phyloP scores from a whole-genome alignment of 2,113 vertebrate genomes.

The Corythoichthys intestinalis region DNA sequence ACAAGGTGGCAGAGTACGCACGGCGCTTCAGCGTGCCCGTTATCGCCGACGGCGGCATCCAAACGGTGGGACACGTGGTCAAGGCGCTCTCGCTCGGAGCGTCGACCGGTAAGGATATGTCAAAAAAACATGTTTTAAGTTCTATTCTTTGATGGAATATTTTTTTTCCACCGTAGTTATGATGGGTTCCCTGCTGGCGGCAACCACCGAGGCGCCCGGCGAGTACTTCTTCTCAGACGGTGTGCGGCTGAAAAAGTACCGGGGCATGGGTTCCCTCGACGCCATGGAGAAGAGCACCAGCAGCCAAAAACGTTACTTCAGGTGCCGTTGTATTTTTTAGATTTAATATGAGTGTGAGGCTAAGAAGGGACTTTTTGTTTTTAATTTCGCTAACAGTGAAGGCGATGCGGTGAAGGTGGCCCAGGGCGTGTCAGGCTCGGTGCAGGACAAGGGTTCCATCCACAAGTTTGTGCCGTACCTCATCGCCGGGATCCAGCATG shows the following conservation, averaged over 20 bases:
- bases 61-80: constrained; percentile 89
- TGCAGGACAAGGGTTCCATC: constrained; percentile 93
- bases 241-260: constrained; percentile 89
- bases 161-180: constrained; percentile 72
- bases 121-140: no score
- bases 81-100: constrained; percentile 88
- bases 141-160: no score
- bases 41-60: constrained; percentile 88
- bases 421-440: constrained; percentile 87
- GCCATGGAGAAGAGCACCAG: constrained; percentile 90
- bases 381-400: constrained; percentile 69
- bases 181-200: constrained; percentile 91
- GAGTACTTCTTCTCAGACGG: constrained; percentile 95
- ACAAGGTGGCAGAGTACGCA: constrained; percentile 90
- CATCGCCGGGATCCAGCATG: constrained; percentile 91
- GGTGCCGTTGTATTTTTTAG: constrained; percentile 56
- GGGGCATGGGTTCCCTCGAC: constrained; percentile 89
- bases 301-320: constrained; percentile 93
- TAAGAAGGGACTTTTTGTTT: constrained; percentile 4
- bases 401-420: constrained; percentile 91
- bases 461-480: constrained; percentile 92
- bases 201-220: constrained; percentile 87
- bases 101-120: constrained; percentile 78
- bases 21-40: constrained; percentile 87
- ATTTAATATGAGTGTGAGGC: not conserved